Conservation (phyloP, 2,113 vertebrate species). For the Gorsachius goisagi region DNA sequence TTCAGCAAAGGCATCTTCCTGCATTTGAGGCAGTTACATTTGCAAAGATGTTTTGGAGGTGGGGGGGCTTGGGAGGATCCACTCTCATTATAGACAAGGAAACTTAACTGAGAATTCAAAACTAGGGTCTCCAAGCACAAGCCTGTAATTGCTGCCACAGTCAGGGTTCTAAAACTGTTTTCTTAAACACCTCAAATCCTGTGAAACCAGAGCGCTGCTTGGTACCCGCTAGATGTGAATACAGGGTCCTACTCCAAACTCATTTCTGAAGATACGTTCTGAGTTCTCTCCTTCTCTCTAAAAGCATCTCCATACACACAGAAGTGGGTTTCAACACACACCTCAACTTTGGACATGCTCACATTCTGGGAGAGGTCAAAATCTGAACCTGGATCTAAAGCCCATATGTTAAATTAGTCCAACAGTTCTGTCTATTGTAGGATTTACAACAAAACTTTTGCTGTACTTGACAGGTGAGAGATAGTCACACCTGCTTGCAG, state of each 20-base stretch:
- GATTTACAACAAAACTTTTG: background rate
- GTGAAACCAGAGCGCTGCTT: background rate
- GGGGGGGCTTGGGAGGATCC: background rate
- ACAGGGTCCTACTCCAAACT: background rate
- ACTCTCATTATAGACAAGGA: background rate
- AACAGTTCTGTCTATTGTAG: background rate
- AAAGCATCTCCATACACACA: too few species aligned
- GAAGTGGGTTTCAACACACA: background rate
- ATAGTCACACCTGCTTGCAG: too few species aligned
- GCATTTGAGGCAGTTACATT: background rate
- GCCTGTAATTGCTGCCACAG: background rate
- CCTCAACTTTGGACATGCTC: background rate
- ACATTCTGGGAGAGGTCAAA: background rate
- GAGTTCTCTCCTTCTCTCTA: background rate
- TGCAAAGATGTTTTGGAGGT: background rate
- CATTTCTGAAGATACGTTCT: background rate
- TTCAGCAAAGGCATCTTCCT: background rate
- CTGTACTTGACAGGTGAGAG: background rate
- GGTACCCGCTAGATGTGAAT: background rate
- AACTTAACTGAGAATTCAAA: background rate
- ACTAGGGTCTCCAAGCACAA: background rate
- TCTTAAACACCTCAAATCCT: background rate
- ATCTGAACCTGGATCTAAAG: background rate
- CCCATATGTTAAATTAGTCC: background rate
- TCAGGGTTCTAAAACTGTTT: background rate